These are phyloP conservation scores for Drosophila orosa DNA, from an alignment of 1,140 invertebrate species.

Conservation along the genomic window DNA sequence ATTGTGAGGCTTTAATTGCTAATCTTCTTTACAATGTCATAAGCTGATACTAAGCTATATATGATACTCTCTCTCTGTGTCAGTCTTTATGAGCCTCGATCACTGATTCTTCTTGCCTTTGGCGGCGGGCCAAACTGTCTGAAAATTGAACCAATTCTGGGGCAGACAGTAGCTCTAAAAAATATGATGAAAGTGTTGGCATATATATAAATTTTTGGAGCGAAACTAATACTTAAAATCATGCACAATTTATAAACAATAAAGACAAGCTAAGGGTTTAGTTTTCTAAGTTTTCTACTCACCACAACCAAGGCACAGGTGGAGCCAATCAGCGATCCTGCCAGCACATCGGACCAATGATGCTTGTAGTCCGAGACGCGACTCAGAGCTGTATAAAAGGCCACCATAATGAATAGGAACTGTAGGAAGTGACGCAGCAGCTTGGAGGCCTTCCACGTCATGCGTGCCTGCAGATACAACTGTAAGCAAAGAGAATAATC, in stretches of 20 bases:
- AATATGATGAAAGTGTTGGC: constrained; percentile 51
- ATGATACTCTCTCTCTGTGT: constrained; percentile 3
- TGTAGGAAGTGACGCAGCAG: constrained; percentile 91
- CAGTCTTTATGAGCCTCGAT: constrained; percentile 15
- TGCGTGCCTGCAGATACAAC: constrained; percentile 93
- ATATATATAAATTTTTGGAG: not conserved
- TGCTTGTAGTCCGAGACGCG: constrained; percentile 98
- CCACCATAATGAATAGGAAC: constrained; percentile 89
- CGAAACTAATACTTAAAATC: not conserved
- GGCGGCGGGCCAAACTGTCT: constrained; percentile 66
- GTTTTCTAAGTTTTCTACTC: constrained; percentile 75
- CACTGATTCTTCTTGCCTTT: constrained; percentile 56
- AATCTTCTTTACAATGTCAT: constrained; percentile 47
- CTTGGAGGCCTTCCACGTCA: constrained; percentile 90
- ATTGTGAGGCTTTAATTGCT: constrained; percentile 49
- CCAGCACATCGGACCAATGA: constrained; percentile 91
- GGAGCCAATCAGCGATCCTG: constrained; percentile 86
- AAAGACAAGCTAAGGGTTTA: not conserved
- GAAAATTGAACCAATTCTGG: constrained; percentile 75
- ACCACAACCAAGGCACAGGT: constrained; percentile 86
- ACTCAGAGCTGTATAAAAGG: constrained; percentile 93
- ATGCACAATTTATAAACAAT: not conserved
- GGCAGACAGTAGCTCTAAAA: constrained; percentile 73
- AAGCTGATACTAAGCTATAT: constrained; percentile 11
- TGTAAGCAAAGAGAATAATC: constrained; percentile 80